Evolutionary conservation across 1,140 invertebrate genomes (phyloP), one percentile per base, ranked within the genome.

Genomic region (Drosophila tristis): DNA sequence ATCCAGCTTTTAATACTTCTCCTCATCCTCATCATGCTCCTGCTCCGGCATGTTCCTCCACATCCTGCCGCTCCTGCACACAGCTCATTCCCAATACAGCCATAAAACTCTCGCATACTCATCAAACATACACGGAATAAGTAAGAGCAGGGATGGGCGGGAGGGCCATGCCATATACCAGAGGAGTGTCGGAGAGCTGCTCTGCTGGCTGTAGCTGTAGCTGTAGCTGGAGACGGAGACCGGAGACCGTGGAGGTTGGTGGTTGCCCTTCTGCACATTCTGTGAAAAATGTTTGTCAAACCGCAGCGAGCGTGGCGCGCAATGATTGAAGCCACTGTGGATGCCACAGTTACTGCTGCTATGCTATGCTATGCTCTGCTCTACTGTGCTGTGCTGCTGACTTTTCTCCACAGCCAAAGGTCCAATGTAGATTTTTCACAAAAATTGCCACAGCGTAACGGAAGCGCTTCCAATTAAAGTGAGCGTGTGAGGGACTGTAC

Each of bases 221-320:
- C 6, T 25, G 49, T 54, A 51, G 39, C 8, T 43, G 63, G 51
- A 55, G 55, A 20, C 20, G 20, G 20, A 20, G 1, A 20, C 15
- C 45, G 39, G 58, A 45, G 58, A 48, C 16, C 25, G n/a, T 35
- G 54, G 48, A 57, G 54, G 13, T 85, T 70, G 58, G 48, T 50
- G 61, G 47, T 85, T 79, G 55, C 67, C 67, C 64, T 77, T 85
- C 72, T 57, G 63, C 72, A 86, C 81, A 81, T 85, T 76, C 82
- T 81, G 78, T 86, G 82, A 86, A 86, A 86, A 86, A 86, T 86
- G 82, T 86, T 86, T 86, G 82, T 86, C 84, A 86, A 86, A 86
- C 82, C 82, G 82, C 82, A 86, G 75, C 67, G 78, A 86, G 81
- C 82, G 82, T 81, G 73, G 81, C 71, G 71, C 75, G 63, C 84